Evolutionary conservation across 2,888 invertebrate genomes (phyloP), one percentile per base, ranked within the genome.

Genomic region (Caenorhabditis sinica): DNA sequence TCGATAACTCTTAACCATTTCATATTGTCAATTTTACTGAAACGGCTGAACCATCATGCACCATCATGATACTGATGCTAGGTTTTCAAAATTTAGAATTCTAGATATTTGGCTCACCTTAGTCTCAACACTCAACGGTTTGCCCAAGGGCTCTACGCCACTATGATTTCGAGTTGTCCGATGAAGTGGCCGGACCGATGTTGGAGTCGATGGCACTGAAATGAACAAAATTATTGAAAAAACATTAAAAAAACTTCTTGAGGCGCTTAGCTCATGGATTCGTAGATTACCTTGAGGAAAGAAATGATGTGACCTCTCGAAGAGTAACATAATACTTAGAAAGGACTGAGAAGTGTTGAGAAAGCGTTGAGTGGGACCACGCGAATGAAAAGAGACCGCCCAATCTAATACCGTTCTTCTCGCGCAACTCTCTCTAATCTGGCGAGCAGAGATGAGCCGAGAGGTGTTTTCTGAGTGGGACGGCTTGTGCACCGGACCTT

Each of bases 21-120:
- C n/a, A n/a, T n/a, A n/a, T n/a, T n/a, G n/a, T n/a, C n/a, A n/a
- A n/a, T n/a, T n/a, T n/a, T n/a, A n/a, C n/a, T n/a, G n/a, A n/a
- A n/a, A n/a, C n/a, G n/a, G n/a, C n/a, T n/a, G n/a, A n/a, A n/a
- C n/a, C n/a, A n/a, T n/a, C n/a, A n/a, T n/a, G n/a, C n/a, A n/a
- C n/a, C n/a, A n/a, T n/a, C n/a, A n/a, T n/a, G n/a, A n/a, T n/a
- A n/a, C n/a, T n/a, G n/a, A n/a, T n/a, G n/a, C n/a, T n/a, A n/a
- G n/a, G n/a, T n/a, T 20, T 51, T 51, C 20, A 51, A 51, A 51
- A 15, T 20, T 56, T 15, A 5, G 6, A 28, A 28, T n/a, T n/a
- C n/a, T n/a, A n/a, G n/a, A n/a, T n/a, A n/a, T n/a, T n/a, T n/a
- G 17, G 9, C 77, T 56, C 9, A 83, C 83, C 83, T 83, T 83